Percentiles rank a stretch among this genome's conserved stretches.
These are phyloP conservation scores for Mystacides longicornis DNA, from an alignment of 2,888 invertebrate species.

Conservation along the genomic window DNA sequence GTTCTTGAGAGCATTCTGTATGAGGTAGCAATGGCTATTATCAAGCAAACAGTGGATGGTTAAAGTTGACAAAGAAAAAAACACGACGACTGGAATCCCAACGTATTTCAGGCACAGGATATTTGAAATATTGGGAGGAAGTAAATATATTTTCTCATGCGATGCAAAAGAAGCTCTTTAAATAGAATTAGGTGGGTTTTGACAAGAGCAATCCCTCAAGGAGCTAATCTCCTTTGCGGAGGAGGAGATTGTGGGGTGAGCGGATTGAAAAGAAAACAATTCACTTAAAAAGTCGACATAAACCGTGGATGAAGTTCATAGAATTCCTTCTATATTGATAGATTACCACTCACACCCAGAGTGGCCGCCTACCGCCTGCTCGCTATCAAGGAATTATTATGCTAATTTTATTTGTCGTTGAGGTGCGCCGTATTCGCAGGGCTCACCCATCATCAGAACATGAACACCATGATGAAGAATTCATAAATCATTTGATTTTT, in stretches of 20 bases:
- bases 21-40: too few relatives aligned
- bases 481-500: not conserved
- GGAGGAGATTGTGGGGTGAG: not conserved
- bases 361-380: not conserved
- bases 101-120: too few relatives aligned
- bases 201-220: not conserved
- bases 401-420: not conserved
- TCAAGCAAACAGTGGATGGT: too few relatives aligned
- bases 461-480: not conserved
- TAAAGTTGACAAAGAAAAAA: too few relatives aligned
- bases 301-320: conserved; percentile 1
- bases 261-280: conserved; percentile 9
- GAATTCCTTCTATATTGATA: not conserved
- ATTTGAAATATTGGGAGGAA: too few relatives aligned
- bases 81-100: too few relatives aligned
- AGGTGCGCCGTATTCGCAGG: too few relatives aligned
- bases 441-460: too few relatives aligned
- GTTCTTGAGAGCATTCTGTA: too few relatives aligned
- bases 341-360: conserved; percentile 1
- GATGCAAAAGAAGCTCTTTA: not conserved
- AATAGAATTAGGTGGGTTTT: not conserved
- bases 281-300: conserved; percentile 9
- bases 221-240: not conserved
- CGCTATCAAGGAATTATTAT: not conserved
- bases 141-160: too few relatives aligned